phyloP scores from a whole-genome alignment of 2,113 vertebrate species.

The Ciconia stormi region DNA sequence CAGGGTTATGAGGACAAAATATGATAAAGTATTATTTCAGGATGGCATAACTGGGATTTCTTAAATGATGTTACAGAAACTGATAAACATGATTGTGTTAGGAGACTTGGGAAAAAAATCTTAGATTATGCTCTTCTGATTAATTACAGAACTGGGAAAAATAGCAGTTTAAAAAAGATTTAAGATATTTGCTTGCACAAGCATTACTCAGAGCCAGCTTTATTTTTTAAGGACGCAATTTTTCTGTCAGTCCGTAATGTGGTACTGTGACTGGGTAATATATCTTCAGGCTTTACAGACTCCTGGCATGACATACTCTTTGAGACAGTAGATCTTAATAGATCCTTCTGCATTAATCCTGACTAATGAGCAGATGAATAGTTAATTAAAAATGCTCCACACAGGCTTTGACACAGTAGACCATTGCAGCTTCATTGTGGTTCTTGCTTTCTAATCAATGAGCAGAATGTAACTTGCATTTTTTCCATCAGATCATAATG shows the following conservation, averaged over 20 bases:
- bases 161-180: slow-evolving; percentile 58
- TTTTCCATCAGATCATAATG: slow-evolving; percentile 42
- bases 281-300: slow-evolving; percentile 49
- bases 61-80: slow-evolving; percentile 46
- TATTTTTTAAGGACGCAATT: slow-evolving; percentile 63
- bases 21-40: slow-evolving; percentile 25
- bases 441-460: slow-evolving; percentile 26
- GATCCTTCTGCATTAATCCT: slow-evolving; percentile 59
- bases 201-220: slow-evolving; percentile 57
- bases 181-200: slow-evolving; percentile 54
- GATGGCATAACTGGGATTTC: slow-evolving; percentile 16
- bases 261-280: slow-evolving; percentile 48
- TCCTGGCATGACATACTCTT: slow-evolving; percentile 27
- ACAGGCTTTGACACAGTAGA: slow-evolving; percentile 3
- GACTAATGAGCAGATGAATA: slow-evolving; percentile 45
- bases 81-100: slow-evolving; percentile 52
- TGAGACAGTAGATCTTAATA: slow-evolving; percentile 55
- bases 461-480: slow-evolving; percentile 38
- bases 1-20: slow-evolving; percentile 15
- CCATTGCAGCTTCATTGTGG: background rate
- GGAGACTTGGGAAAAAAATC: background rate
- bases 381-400: slow-evolving; percentile 52
- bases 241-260: slow-evolving; percentile 65
- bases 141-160: slow-evolving; percentile 51
- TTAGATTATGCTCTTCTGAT: slow-evolving; percentile 46